These are phyloP conservation scores for Meteorus colon DNA, from an alignment of 2,888 invertebrate species.

Conservation along the genomic window DNA sequence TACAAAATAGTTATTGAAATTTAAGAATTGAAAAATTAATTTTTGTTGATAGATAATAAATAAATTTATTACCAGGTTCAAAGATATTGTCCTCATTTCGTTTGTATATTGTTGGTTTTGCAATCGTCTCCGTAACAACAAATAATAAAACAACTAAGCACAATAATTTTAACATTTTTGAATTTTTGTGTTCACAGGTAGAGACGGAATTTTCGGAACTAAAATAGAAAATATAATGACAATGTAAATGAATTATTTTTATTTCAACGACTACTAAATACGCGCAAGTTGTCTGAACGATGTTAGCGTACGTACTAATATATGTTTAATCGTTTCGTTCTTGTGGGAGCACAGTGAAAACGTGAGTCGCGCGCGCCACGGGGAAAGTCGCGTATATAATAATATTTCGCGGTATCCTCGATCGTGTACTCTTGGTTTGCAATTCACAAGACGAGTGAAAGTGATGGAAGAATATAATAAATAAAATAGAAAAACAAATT, in stretches of 20 bases:
- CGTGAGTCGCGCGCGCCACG: constrained; percentile 22
- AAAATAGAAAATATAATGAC: neutral
- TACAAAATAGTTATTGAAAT: neutral
- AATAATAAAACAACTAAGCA: constrained; percentile 47
- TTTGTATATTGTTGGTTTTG: constrained; percentile 68
- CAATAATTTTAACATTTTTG: constrained; percentile 36
- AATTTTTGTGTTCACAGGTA: constrained; percentile 19
- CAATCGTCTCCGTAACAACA: constrained; percentile 52
- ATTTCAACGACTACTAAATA: neutral
- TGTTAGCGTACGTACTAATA: constrained; percentile 13
- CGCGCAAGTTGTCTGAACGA: constrained; percentile 1
- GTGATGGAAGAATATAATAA: neutral
- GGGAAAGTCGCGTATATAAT: constrained; percentile 29
- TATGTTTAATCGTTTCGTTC: constrained; percentile 15
- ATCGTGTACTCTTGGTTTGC: constrained; percentile 11
- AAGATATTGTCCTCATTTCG: constrained; percentile 67
- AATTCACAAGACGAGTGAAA: constrained; percentile 21
- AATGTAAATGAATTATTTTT: neutral
- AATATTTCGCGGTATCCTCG: constrained; percentile 22
- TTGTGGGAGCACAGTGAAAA: constrained; percentile 26
- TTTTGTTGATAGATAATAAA: neutral
- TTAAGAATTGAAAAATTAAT: constrained; percentile 16
- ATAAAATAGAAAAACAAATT: neutral
- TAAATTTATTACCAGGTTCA: constrained; percentile 64
- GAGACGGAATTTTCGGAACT: constrained; percentile 8